Percentiles rank a stretch among this genome's conserved stretches.
phyloP scores from a whole-genome alignment of 2,888 invertebrate genomes.

The Heliconius erato region DNA sequence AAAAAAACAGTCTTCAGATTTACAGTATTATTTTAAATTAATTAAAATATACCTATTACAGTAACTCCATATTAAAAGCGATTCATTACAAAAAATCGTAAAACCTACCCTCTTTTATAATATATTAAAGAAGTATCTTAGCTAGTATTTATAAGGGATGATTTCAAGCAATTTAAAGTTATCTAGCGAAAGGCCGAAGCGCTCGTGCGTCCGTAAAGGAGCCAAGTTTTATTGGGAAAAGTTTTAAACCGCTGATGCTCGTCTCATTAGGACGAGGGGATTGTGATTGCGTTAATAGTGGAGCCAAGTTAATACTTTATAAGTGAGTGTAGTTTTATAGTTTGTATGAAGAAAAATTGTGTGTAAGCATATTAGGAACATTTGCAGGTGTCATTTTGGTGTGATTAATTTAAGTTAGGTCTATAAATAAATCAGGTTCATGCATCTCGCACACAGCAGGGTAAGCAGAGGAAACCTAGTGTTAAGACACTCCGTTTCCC shows the following conservation, averaged over 20 bases:
- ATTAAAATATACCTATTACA: too few relatives aligned
- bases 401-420: too few relatives aligned
- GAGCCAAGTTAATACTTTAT: slow-evolving; percentile 25
- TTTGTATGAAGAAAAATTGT: neutral
- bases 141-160: slow-evolving; percentile 43
- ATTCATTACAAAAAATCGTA: slow-evolving; percentile 6
- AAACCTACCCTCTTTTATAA: slow-evolving; percentile 6
- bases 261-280: slow-evolving; percentile 23
- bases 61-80: neutral
- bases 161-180: slow-evolving; percentile 49
- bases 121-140: neutral
- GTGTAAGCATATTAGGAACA: neutral
- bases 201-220: slow-evolving; percentile 34
- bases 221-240: slow-evolving; percentile 35
- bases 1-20: too few relatives aligned
- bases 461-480: too few relatives aligned
- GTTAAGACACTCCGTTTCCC: too few relatives aligned
- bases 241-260: slow-evolving; percentile 23
- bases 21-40: too few relatives aligned
- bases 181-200: slow-evolving; percentile 42
- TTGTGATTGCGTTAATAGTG: slow-evolving; percentile 32
- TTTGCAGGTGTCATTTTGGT: neutral
- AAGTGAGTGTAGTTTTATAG: slow-evolving; percentile 17
- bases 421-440: too few relatives aligned
- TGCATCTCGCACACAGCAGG: too few relatives aligned